Evolutionary conservation across 2,888 invertebrate genomes (phyloP), one percentile per base, ranked within the genome.

Genomic region (Sarcophaga subvicina): DNA sequence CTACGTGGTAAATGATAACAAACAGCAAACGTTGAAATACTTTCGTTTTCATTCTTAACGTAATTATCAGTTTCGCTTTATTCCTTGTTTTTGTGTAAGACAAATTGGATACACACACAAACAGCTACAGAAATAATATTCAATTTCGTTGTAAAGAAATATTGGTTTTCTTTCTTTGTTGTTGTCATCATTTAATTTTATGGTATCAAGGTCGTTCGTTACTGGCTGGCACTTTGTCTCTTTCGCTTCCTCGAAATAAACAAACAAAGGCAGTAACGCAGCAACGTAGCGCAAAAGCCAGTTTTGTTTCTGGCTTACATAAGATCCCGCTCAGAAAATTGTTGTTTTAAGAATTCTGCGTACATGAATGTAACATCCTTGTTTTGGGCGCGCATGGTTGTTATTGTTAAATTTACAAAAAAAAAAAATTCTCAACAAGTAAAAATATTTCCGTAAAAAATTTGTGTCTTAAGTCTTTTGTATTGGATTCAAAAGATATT

Each of bases 151-250:
- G 37, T 25, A 76, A 11, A 69, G 45, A 73, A 10, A 64, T 54
- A 64, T 25, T 14, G n/a, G 37, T 60, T 63, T 62, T 79, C 14
- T 60, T 76, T 59, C 72, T 47, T 83, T 73, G 77, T 64, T 80
- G 22, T 60, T 37, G 37, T 37, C 37, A 37, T 37, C 12, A 20
- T 49, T 63, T 66, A 70, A 47, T 62, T 69, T 85, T 72, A 14
- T 72, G 25, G 54, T 79, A 76, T 80, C 86, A 83, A 83, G 86
- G 86, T 80, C 83, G 17, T 73, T 83, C 83, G 20, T 73, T 64
- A 25, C 10, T 37, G 73, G 12, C 64, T 37, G 73, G 12, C 64
- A 70, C 27, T 81, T 77, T 75, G 63, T 70, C 81, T 59, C 67
- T 22, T 22, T 47, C 64, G 27, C 69, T 73, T 70, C 54, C 25